Evolutionary conservation across 1,140 invertebrate genomes (phyloP), one percentile per base, ranked within the genome.

Genomic region (Sesamia nonagrioides): DNA sequence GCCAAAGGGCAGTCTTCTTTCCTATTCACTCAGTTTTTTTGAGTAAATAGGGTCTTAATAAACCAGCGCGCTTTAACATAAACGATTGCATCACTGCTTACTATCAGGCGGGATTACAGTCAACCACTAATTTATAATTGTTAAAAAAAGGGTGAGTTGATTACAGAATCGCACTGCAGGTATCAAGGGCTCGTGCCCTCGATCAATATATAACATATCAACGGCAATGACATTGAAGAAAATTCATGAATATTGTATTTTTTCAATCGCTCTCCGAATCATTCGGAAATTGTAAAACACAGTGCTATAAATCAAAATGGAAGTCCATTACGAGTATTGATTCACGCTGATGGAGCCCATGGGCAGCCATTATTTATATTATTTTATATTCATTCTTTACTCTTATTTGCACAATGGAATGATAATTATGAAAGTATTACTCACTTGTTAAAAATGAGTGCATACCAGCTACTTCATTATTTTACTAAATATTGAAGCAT

Each of bases 241-340:
- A 37, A 37, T 37, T 7, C 37, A 11, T 18, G 18, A 63, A 63
- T 63, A 63, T 40, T 37, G 9, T 18, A 42, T 63, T 63, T 18
- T 63, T 63, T 21, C 37, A 27, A 56, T 63, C 7, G 35, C 35
- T 18, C 17, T 40, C 8, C 63, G 37, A 68, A 50, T 15, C 42
- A 33, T 33, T 21, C 40, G 21, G 18, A 68, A 40, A 68, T 48
- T 68, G 45, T 50, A 56, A 72, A 54, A 72, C 33, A 54, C 56
- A 72, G 52, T 72, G 60, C 60, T 42, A 40, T 63, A 72, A n/a
- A 72, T 54, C 48, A 72, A 56, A 72, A 72, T 63, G 37, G 60
- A 11, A 72, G 50, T 72, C 69, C 69, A 72, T 72, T 72, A 72
- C 11, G 21, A n/a, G 48, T 40, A 72, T 72, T 72, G 69, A 72